These are phyloP conservation scores for Dendrolimus kikuchii DNA, from an alignment of 1,140 invertebrate species.

Conservation along the genomic window DNA sequence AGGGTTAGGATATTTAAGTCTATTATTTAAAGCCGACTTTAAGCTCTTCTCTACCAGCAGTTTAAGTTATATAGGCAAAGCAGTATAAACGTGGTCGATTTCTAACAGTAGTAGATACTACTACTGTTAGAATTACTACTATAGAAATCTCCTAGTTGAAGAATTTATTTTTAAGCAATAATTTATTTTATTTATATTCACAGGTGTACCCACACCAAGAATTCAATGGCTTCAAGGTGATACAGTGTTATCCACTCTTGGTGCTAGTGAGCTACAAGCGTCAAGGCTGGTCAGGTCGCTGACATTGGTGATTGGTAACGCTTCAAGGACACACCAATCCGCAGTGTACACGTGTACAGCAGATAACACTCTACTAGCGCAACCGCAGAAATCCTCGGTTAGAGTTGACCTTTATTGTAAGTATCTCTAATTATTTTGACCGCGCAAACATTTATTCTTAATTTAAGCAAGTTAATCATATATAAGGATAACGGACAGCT, in stretches of 20 bases:
- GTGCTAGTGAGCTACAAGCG: slow-evolving; percentile 35
- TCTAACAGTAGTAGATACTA: no score
- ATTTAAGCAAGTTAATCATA: neutral
- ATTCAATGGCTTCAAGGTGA: slow-evolving; percentile 91
- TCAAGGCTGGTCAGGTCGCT: slow-evolving; percentile 45
- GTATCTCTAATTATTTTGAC: slow-evolving; percentile 37
- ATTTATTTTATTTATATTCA: slow-evolving; percentile 2
- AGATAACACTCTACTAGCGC: slow-evolving; percentile 80
- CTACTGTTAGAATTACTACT: no score
- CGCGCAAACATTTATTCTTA: neutral
- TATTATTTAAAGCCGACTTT: no score
- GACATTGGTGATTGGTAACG: slow-evolving; percentile 60
- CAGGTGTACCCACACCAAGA: slow-evolving; percentile 86
- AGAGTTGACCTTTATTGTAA: slow-evolving; percentile 82
- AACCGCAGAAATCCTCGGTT: slow-evolving; percentile 76
- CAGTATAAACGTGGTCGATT: no score
- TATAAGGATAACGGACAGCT: neutral
- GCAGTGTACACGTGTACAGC: slow-evolving; percentile 88
- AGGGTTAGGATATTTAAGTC: no score
- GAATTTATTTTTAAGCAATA: neutral
- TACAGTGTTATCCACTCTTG: slow-evolving; percentile 73
- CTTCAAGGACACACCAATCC: slow-evolving; percentile 39
- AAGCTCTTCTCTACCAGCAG: no score
- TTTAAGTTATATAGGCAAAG: no score
- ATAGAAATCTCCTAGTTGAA: no score